Base-by-base conservation (phyloP, 37 sponge, comb jelly and placozoan genomes). In the Halichondria panicea region DNA sequence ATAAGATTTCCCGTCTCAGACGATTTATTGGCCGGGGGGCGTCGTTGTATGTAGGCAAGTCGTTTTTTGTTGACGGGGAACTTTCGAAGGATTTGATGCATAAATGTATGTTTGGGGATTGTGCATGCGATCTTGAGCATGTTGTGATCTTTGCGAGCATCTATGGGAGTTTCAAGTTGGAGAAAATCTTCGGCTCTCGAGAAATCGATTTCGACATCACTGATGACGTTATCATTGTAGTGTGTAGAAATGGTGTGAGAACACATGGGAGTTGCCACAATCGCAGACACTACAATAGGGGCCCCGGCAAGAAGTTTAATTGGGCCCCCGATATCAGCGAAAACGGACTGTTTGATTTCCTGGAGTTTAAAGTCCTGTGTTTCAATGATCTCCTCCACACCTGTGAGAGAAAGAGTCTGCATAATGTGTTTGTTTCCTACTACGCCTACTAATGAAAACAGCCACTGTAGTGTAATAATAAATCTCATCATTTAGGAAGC, bases 161-260 rank as follows among this genome's bases (percentile, higher is more conserved):
- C 84, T 21, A 84, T 84, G n/a, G 75, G 68, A 21, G 84, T 72
- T 55, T 84, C 84, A 0, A 84, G 62, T 31, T 66, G 76, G 3
- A 84, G 45, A 28, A 84, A 75, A 38, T 75, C 75, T 41, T 84
- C 84, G 4, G 68, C 76, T 28, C 62, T 68, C 4, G 84, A 73
- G 69, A 84, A 84, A 59, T 84, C 84, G 19, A 84, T 58, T 24
- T 84, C 84, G 18, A 35, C 62, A 9, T 59, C 60, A 5, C 31
- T 30, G 37, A 41, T 33, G 34, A 58, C 38, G 22, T 68, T 57
- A 61, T 79, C 70, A 41, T 79, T 79, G 70, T 66, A 79, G 70
- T 79, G 79, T 30, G 79, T 79, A 46, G 79, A 79, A 28, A 79
- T 79, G 18, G 54, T 43, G 78, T 55, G 54, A n/a, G 67, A 66